phyloP scores from a whole-genome alignment of 2,113 vertebrate species.

The Balaeniceps rex region DNA sequence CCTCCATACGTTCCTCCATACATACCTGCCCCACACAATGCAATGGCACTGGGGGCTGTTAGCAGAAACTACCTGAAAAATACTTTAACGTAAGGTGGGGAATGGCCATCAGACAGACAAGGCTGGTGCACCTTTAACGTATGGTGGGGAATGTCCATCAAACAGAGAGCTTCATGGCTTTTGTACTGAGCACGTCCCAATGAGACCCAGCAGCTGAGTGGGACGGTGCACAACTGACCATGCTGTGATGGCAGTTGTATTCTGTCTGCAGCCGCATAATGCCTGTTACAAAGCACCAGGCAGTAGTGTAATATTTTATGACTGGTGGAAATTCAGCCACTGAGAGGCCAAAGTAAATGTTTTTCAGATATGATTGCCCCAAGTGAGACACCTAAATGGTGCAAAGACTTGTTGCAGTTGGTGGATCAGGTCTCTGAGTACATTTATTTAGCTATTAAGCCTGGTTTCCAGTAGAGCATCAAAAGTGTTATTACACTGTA shows the following conservation, averaged over 20 bases:
- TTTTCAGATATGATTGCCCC: not conserved
- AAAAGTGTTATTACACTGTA: not conserved
- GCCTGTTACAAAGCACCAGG: not conserved
- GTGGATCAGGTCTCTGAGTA: not conserved
- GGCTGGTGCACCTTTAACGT: not conserved
- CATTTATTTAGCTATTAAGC: not conserved
- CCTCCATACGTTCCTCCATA: rapidly evolving
- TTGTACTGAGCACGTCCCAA: rapidly evolving
- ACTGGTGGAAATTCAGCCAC: not conserved
- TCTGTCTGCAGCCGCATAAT: not conserved
- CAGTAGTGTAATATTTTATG: not conserved
- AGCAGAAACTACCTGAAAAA: not conserved
- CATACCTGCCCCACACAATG: not conserved
- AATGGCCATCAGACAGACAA: not conserved
- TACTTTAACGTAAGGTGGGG: not conserved
- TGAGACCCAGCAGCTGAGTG: not conserved
- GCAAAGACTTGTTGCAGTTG: not conserved
- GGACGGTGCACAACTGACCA: not conserved
- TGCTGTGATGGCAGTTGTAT: not conserved
- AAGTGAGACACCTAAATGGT: not conserved
- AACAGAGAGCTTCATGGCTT: not conserved
- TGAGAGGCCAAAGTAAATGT: not conserved
- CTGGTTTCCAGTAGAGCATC: not conserved
- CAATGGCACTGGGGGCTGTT: not conserved
- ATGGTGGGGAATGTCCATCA: not conserved